Percentiles rank a stretch among this genome's conserved stretches.
These are phyloP conservation scores for Acipenser ruthenus DNA, from an alignment of 2,797 vertebrate species.

Conservation along the genomic window DNA sequence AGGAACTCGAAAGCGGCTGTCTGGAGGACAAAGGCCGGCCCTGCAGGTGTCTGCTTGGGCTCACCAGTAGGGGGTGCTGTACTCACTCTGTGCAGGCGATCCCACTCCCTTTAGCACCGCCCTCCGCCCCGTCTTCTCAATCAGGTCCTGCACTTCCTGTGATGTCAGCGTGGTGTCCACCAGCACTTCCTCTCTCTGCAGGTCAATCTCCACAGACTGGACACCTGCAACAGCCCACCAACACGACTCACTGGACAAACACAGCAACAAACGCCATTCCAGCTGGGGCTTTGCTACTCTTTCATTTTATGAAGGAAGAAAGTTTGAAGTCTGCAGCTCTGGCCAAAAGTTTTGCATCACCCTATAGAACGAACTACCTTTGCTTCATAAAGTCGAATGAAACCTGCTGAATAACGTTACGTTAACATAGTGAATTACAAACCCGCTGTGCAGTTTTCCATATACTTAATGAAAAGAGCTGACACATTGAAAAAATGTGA, in stretches of 20 bases:
- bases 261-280: background rate
- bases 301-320: background rate
- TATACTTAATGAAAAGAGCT: too few species aligned
- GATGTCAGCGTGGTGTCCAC: constrained; percentile 65
- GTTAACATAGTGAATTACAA: too few species aligned
- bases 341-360: background rate
- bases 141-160: constrained; percentile 63
- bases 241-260: background rate
- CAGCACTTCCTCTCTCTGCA: constrained; percentile 63
- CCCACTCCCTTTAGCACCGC: constrained; percentile 83
- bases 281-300: background rate
- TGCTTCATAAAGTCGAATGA: too few species aligned
- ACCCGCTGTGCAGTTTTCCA: too few species aligned
- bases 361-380: background rate
- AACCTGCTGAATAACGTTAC: too few species aligned
- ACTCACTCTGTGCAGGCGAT: constrained; percentile 45
- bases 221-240: constrained; percentile 50
- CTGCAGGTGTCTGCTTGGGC: too few species aligned
- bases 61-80: too few species aligned
- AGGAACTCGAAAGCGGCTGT: too few species aligned
- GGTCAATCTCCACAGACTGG: constrained; percentile 53
- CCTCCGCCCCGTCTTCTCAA: constrained; percentile 69
- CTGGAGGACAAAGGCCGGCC: too few species aligned
- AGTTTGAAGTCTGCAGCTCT: background rate
- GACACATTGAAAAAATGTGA: too few species aligned